Evolutionary conservation across 2,113 vertebrate genomes (phyloP), one percentile per base, ranked within the genome.

Genomic region (Otis tarda): DNA sequence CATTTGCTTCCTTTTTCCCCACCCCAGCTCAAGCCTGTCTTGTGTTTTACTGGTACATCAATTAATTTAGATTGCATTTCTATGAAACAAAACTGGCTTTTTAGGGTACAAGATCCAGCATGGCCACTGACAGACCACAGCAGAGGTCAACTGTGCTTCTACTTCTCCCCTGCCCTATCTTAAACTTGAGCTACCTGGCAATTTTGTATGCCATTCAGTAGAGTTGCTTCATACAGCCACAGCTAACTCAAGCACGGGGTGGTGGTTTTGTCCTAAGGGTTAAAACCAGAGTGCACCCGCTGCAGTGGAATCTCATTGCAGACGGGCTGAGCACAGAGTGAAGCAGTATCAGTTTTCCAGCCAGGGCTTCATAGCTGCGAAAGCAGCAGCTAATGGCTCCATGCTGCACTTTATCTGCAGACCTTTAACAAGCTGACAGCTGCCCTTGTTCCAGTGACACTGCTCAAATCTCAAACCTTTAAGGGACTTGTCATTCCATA

Each of bases 31-130:
- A 87, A 76, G 14, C 28, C 57, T 73, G 45, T 37, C 33, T 70
- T 76, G 12, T 79, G 70, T 94, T 95, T 94, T 90, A 85, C 65
- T 77, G 57, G 69, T 85, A 83, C 9, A 64, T 76, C 87, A 87
- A 37, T 90, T 87, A 50, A 63, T 64, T 73, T 74, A 76, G 31
- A 39, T 24, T 70, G 57, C 69, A 69, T 71, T 81, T 79, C 75
- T 65, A 56, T 83, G 71, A 77, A 93, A 65, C 33, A 88, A 78
- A 78, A 60, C 77, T 0, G 14, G 39, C 31, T 49, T 55, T 73
- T 67, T 41, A 68, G 24, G 35, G 28, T 56, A 77, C 21, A 49
- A 60, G 63, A 85, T 63, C 70, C 74, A 63, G 21, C 57, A 37
- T 41, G 56, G 39, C 35, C 27, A 53, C 35, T 27, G 33, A 39